Evolutionary conservation across 2,888 invertebrate genomes (phyloP).

Genomic region (Periphyllus acericola): DNA sequence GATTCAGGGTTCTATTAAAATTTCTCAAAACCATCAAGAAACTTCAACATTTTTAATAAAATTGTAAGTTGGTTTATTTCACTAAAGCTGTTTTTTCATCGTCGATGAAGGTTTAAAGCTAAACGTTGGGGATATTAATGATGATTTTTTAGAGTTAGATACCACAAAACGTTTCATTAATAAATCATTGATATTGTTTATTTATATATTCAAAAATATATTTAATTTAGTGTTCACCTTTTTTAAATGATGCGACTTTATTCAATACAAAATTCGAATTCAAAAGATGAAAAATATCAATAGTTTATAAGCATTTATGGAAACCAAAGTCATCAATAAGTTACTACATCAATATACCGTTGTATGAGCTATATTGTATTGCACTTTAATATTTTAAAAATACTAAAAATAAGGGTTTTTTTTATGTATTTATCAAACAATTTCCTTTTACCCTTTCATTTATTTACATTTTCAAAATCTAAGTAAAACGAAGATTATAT

Average conservation of each 20-base stretch:
- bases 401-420: too few relatives aligned
- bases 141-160: neutral
- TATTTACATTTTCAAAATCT: too few relatives aligned
- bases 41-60: constrained; percentile 12
- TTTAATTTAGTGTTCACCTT: neutral
- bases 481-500: too few relatives aligned
- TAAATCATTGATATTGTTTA: neutral
- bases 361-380: too few relatives aligned
- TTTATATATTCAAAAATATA: neutral
- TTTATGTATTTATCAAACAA: too few relatives aligned
- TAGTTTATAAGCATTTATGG: too few relatives aligned
- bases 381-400: too few relatives aligned
- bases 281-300: too few relatives aligned
- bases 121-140: neutral
- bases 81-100: neutral
- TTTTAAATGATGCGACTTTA: neutral
- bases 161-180: too few relatives aligned
- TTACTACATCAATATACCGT: too few relatives aligned
- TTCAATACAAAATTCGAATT: neutral
- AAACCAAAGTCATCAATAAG: too few relatives aligned
- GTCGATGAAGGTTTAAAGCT: neutral
- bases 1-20: neutral
- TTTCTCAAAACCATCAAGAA: neutral
- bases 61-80: neutral
- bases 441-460: too few relatives aligned